Evolutionary conservation across 2,797 vertebrate genomes (phyloP).

Genomic region (Crenichthys baileyi): DNA sequence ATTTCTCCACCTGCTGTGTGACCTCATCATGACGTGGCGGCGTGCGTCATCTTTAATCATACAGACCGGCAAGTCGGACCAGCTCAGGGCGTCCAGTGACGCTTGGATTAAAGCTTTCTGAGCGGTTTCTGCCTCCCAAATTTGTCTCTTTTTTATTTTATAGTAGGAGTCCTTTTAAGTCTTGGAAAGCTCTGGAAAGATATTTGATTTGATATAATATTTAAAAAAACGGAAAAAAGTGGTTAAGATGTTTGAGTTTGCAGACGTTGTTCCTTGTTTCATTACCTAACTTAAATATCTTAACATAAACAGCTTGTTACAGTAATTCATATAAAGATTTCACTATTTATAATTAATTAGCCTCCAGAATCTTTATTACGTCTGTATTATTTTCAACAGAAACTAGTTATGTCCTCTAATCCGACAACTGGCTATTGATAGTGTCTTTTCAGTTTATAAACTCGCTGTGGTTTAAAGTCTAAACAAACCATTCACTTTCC

Average conservation of each 20-base stretch:
- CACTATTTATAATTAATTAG: background rate
- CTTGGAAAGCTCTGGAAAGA: too few species aligned
- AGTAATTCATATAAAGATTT: background rate
- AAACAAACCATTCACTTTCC: background rate
- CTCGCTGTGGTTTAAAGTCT: too few species aligned
- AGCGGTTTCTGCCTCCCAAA: too few species aligned
- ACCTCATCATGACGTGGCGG: conserved; percentile 59
- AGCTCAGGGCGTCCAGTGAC: background rate
- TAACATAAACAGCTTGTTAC: background rate
- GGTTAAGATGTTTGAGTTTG: too few species aligned
- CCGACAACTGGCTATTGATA: too few species aligned
- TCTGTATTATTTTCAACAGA: too few species aligned
- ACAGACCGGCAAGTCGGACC: background rate
- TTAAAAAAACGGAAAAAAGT: too few species aligned
- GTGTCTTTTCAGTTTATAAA: too few species aligned
- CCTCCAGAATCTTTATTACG: background rate
- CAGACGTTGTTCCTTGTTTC: background rate
- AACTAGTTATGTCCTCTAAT: too few species aligned
- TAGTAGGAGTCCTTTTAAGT: too few species aligned
- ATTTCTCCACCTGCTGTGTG: conserved; percentile 41
- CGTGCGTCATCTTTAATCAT: conserved; percentile 24
- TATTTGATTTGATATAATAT: too few species aligned
- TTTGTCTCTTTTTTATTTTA: too few species aligned
- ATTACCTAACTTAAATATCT: background rate
- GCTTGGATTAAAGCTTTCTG: background rate